These are phyloP conservation scores for Aproaerema taeniolella DNA, from an alignment of 2,888 invertebrate genomes.

Conservation along the genomic window DNA sequence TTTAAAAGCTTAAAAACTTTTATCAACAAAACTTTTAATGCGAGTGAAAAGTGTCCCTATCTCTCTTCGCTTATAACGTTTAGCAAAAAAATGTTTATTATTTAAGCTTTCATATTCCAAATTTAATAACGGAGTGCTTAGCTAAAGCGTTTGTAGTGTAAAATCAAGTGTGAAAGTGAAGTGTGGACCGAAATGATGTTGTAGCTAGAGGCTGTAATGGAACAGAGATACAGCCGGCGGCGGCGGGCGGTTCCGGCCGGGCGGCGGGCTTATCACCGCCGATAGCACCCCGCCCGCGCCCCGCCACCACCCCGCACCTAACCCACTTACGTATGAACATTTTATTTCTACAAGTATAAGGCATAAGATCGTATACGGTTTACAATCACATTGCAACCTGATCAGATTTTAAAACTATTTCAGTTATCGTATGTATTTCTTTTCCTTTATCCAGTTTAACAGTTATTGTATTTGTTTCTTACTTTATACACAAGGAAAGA, in stretches of 20 bases:
- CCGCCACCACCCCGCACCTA: constrained; percentile 29
- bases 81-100: too few relatives aligned
- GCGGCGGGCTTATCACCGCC: constrained; percentile 61
- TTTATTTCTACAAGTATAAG: constrained; percentile 21
- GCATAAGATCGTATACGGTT: constrained; percentile 4
- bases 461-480: too few relatives aligned
- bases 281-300: constrained; percentile 48
- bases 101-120: too few relatives aligned
- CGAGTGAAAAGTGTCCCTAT: not conserved
- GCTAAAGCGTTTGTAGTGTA: constrained; percentile 21
- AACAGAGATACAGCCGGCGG: constrained; percentile 44
- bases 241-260: constrained; percentile 45
- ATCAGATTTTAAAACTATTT: too few relatives aligned
- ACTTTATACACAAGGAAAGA: too few relatives aligned
- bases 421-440: too few relatives aligned
- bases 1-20: too few relatives aligned
- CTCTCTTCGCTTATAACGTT: too few relatives aligned
- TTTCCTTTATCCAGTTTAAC: too few relatives aligned
- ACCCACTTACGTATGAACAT: constrained; percentile 36
- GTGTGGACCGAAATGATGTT: constrained; percentile 42
- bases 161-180: constrained; percentile 36
- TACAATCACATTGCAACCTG: not conserved
- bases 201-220: constrained; percentile 32
- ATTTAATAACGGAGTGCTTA: too few relatives aligned
- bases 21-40: too few relatives aligned